phyloP scores from a whole-genome alignment of 2,113 vertebrate species.

The Tachycineta bicolor region DNA sequence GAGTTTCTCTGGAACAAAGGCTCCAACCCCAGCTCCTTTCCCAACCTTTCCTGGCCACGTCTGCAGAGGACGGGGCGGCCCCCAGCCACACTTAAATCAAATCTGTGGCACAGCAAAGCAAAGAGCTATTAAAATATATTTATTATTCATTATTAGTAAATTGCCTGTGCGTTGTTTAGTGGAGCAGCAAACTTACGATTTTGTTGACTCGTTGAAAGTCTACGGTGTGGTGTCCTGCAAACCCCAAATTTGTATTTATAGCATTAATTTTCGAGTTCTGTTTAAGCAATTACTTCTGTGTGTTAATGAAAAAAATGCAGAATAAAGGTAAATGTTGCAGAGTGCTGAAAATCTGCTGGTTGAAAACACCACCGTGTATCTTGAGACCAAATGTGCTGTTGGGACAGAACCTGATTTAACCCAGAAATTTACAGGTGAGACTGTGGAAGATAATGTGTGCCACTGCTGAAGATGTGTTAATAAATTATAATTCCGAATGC shows the following conservation, averaged over 20 bases:
- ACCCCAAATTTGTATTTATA: constrained; percentile 77
- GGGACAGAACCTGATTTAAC: constrained; percentile 60
- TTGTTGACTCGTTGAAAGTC: constrained; percentile 78
- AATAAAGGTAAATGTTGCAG: constrained; percentile 64
- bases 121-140: constrained; percentile 78
- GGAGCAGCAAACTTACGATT: constrained; percentile 62
- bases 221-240: constrained; percentile 52
- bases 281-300: constrained; percentile 59
- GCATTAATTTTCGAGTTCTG: constrained; percentile 74
- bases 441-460: constrained; percentile 60
- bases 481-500: constrained; percentile 67
- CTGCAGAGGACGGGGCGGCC: neutral
- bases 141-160: constrained; percentile 84
- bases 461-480: constrained; percentile 70
- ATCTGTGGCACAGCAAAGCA: constrained; percentile 58
- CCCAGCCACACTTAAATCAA: constrained; percentile 41
- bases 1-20: neutral
- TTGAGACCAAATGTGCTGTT: neutral
- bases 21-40: neutral
- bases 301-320: constrained; percentile 1
- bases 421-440: constrained; percentile 66
- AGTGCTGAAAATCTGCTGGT: neutral
- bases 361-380: neutral
- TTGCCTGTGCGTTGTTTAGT: constrained; percentile 71
- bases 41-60: neutral